Base-by-base conservation (phyloP, 2,113 vertebrate species). In the Calypte anna region DNA sequence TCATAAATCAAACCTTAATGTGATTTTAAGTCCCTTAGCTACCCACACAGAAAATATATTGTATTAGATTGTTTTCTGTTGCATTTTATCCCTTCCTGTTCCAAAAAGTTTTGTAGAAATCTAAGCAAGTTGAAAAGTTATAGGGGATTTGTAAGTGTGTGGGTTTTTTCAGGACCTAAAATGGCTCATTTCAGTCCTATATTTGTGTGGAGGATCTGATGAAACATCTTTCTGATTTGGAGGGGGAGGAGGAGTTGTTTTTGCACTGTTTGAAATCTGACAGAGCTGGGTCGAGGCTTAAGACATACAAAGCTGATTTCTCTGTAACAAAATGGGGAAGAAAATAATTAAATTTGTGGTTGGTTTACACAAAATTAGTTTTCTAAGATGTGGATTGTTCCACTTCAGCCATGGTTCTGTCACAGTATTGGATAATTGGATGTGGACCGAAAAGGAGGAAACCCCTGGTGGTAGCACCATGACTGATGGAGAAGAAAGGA, bases 1-100 rank as follows among this genome's bases (percentile, higher is more conserved):
- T 68, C 90, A 96, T 96, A 94, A 91, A 97, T 96, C 93, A 95
- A 95, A 90, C 19, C 4, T 17, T 95, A 88, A 97, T 95, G 73
- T 68, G 80, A 96, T 96, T 96, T 93, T 66, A 91, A 88, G 61
- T 84, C 82, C 79, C 91, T 86, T 33, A 91, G 82, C 86, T 95
- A 77, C 91, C 86, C 73, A 94, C 94, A 90, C 55, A 94, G 76
- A 83, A 93, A 91, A 77, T 10, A 77, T 57, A 86, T 68, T 80
- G 13, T 30, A 82, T 94, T 94, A 81, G 68, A 78, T 72, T 82
- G 33, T 64, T 97, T 94, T 88, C 67, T 86, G 40, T 43, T 94
- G 73, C 20, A 13, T 88, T 90, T 96, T 77, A 82, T 81, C 62
- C 57, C 22, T 82, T 86, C 48, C n/a, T 68, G 6, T 91, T 91